Evolutionary conservation across 2,888 invertebrate species (phyloP), one percentile per base, ranked within the genome.

Genomic region (Eupithecia subfuscata): DNA sequence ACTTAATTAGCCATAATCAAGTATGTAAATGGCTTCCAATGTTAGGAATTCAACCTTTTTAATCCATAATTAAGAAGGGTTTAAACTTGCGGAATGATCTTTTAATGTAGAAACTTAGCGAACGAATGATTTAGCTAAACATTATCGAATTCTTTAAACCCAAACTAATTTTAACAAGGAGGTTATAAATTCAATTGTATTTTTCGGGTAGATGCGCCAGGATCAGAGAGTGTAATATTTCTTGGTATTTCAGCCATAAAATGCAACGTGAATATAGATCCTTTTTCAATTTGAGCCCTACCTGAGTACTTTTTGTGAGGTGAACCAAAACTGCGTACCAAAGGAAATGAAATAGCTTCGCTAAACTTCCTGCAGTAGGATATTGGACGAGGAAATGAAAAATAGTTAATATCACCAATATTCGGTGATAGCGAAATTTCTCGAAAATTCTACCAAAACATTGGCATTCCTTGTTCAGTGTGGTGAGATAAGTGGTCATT

Each of bases 331-430:
- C 86, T 79, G 86, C 88, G 87, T 87, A 84, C 76, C 82, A 81
- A 81, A 88, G 91, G 91, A 92, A 91, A 92, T 92, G 92, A 87
- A 91, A 92, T 89, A 88, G 88, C 89, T 89, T 89, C 87, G 84
- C 87, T 89, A 91, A 91, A 92, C 89, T 91, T 89, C 89, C 89
- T 86, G 84, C 78, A 81, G 83, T 85, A 81, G 91, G 90, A 91
- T 90, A 92, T 92, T 92, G 91, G 87, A 82, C 80, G 81, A 84
- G 89, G 89, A 92, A 91, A 90, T 90, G 89, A 91, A 92, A 90
- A 90, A 86, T 89, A 85, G 83, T 78, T 83, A 82, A 80, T 81
- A 82, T 82, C 79, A 78, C 81, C 80, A 71, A 79, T 80, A 82
- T 81, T 75, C 60, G 75, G 78, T 79, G 76, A 76, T 78, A 78